phyloP scores from a whole-genome alignment of 2,888 invertebrate species.

The Cantharis rufa region DNA sequence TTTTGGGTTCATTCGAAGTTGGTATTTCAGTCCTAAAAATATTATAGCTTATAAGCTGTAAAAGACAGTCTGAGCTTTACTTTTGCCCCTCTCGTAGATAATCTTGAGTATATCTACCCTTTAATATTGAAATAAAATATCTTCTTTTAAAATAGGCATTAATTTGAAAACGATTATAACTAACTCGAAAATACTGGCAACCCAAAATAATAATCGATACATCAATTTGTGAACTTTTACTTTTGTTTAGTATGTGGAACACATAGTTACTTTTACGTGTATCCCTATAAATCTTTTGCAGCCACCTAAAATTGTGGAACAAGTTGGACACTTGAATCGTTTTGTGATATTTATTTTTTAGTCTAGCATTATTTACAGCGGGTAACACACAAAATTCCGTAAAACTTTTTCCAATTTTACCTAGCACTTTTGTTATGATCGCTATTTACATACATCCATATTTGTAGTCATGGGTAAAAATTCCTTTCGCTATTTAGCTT shows the following conservation, averaged over 20 bases:
- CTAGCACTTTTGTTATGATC: slow-evolving; percentile 1
- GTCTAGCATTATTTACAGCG: not conserved
- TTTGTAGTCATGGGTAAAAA: slow-evolving; percentile 13
- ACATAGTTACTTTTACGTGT: not conserved
- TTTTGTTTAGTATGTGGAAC: not conserved
- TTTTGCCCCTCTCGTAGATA: too few species aligned
- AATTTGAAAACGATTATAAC: not conserved
- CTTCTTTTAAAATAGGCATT: too few species aligned
- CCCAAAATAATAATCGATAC: not conserved
- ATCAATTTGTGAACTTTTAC: not conserved
- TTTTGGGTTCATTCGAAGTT: too few species aligned
- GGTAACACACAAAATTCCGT: not conserved
- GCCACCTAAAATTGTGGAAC: not conserved
- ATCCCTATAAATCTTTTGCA: not conserved
- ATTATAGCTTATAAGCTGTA: too few species aligned
- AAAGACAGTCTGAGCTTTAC: too few species aligned
- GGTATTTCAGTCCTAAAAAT: too few species aligned
- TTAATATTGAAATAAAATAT: too few species aligned
- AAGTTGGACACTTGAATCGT: not conserved
- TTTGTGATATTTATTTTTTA: not conserved
- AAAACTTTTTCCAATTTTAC: slow-evolving; percentile 7
- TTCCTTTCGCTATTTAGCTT: not conserved
- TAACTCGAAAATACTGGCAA: not conserved
- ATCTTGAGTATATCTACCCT: too few species aligned
- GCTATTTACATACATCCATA: slow-evolving; percentile 10